Base-by-base conservation (phyloP, 2,888 invertebrate genomes). In the Hedya salicella region DNA sequence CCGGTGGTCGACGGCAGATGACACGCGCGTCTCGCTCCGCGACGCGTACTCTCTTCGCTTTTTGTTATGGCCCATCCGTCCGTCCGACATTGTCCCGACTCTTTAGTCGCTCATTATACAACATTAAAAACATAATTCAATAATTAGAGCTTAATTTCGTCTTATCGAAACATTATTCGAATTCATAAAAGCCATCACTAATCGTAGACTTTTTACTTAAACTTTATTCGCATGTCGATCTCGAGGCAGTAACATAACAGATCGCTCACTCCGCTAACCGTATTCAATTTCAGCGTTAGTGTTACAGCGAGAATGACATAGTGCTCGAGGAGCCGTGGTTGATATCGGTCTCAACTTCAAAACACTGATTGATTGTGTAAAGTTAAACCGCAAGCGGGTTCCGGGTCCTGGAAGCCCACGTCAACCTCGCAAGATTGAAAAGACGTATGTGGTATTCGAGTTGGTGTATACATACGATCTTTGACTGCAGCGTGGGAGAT, bases 321-420 rank as follows among this genome's bases (percentile, higher is more conserved):
- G 73, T 72, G 70, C 67, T 73, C 67, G 63, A 70, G 50, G 70
- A 62, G 56, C 65, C 66, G 69, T 74, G 49, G 63, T 17, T 64
- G 39, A 36, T 73, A 73, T 73, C 71, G 66, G 69, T 69, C 66
- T 63, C 70, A 65, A 69, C 68, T 74, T 77, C 69, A 71, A 74
- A 74, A 72, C 75, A 71, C 73, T 78, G 78, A 83, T 80, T 81
- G 83, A 83, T 85, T 80, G 76, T 76, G 71, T 73, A 73, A 76
- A 78, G 75, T 76, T 75, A 75, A 75, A 71, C 70, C 73, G 63
- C 75, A 71, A 73, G 70, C 62, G 70, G 67, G 32, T 54, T 49
- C 50, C 59, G 62, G 52, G 16, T 40, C 36, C 68, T 56, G 70
- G 71, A 74, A 75, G 71, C 73, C 75, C 77, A 77, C 30, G 16